A percentile compares a stretch with the other conserved stretches of the same genome.
These are phyloP conservation scores for Altica lythri DNA, from an alignment of 2,888 invertebrate species.

Conservation along the genomic window DNA sequence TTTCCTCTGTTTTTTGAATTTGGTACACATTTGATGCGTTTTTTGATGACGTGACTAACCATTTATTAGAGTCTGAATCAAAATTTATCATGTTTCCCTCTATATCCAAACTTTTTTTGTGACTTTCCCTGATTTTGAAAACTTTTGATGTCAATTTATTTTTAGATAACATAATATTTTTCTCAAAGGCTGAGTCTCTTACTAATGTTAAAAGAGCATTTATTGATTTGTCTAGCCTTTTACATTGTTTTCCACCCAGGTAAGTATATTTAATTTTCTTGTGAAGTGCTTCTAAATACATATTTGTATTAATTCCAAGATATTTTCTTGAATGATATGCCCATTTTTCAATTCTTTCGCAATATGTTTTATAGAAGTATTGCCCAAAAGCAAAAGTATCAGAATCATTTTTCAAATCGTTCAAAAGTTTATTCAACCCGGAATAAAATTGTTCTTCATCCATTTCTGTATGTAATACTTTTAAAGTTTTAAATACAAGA, in stretches of 20 bases:
- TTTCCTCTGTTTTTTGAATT: no score
- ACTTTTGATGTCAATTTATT: not conserved
- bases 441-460: conserved; percentile 1
- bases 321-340: conserved; percentile 29
- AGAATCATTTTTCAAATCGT: conserved; percentile 5
- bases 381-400: conserved; percentile 24
- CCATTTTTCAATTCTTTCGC: conserved; percentile 24
- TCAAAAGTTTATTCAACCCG: not conserved
- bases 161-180: conserved; percentile 25
- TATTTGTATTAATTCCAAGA: conserved; percentile 27
- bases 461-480: conserved; percentile 4
- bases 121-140: not conserved
- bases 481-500: conserved; percentile 10
- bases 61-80: not conserved
- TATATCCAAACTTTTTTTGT: not conserved
- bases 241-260: conserved; percentile 32
- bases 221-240: conserved; percentile 17
- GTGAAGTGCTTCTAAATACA: conserved; percentile 29
- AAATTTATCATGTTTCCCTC: not conserved
- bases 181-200: conserved; percentile 23
- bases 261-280: conserved; percentile 37
- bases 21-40: not conserved
- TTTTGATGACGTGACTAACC: not conserved
- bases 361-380: conserved; percentile 30
- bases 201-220: conserved; percentile 23